phyloP scores from a whole-genome alignment of 2,888 invertebrate genomes.

The Parnassius glacialis region DNA sequence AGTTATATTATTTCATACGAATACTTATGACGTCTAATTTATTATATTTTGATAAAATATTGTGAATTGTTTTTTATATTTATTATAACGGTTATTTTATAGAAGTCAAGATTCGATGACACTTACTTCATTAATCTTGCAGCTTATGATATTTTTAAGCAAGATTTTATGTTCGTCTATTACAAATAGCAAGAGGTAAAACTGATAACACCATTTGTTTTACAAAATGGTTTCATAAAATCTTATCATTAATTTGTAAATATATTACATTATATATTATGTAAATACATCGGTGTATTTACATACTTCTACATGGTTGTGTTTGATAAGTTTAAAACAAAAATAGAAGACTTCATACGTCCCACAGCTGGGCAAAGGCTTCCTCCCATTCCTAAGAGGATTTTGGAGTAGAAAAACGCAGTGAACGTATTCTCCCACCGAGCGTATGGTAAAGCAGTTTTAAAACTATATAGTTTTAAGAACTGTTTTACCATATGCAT shows the following conservation, averaged over 20 bases:
- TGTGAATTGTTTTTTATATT: slow-evolving; percentile 2
- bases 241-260: slow-evolving; percentile 8
- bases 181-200: slow-evolving; percentile 15
- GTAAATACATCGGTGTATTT: too few species aligned
- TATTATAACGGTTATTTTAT: slow-evolving; percentile 14
- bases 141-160: neutral
- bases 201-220: slow-evolving; percentile 25
- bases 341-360: too few species aligned
- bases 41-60: slow-evolving; percentile 14
- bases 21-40: slow-evolving; percentile 13
- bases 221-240: slow-evolving; percentile 19
- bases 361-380: too few species aligned
- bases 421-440: too few species aligned
- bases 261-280: too few species aligned
- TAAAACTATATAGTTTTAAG: too few species aligned
- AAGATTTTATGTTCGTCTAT: slow-evolving; percentile 10
- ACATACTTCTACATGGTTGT: too few species aligned
- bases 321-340: too few species aligned
- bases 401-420: too few species aligned
- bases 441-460: too few species aligned
- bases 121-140: slow-evolving; percentile 3
- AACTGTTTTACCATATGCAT: too few species aligned
- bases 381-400: too few species aligned
- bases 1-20: slow-evolving; percentile 14
- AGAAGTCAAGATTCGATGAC: slow-evolving; percentile 12